These are phyloP conservation scores for Ochlodes sylvanus DNA, from an alignment of 2,888 invertebrate genomes.

Conservation along the genomic window DNA sequence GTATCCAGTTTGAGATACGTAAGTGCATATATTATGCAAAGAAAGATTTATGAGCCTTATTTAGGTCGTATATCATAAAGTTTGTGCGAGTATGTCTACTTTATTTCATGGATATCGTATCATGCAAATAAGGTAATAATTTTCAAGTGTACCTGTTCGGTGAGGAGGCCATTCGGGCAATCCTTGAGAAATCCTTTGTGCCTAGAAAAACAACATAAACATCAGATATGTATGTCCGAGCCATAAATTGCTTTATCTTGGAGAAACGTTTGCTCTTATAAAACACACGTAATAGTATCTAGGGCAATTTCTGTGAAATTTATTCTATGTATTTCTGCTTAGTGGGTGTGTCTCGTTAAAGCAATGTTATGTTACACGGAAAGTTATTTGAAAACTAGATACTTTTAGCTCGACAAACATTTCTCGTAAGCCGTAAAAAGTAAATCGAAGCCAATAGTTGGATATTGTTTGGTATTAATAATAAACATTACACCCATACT, in stretches of 20 bases:
- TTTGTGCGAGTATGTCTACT: not conserved
- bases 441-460: too few relatives aligned
- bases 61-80: not conserved
- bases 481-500: too few relatives aligned
- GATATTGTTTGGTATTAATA: too few relatives aligned
- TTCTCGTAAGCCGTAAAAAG: too few relatives aligned
- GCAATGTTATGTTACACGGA: not conserved
- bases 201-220: constrained; percentile 83
- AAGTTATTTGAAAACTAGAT: constrained; percentile 3
- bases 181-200: constrained; percentile 99
- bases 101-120: not conserved
- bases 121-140: constrained; percentile 10
- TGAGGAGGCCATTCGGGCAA: constrained; percentile 97
- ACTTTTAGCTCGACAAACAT: too few relatives aligned
- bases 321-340: constrained; percentile 6
- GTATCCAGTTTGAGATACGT: too few relatives aligned
- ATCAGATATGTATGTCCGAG: not conserved
- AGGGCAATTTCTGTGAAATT: not conserved
- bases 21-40: too few relatives aligned
- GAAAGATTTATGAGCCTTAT: not conserved
- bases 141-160: constrained; percentile 90
- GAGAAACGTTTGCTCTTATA: constrained; percentile 7
- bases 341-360: not conserved
- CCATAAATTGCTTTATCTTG: constrained; percentile 4
- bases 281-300: constrained; percentile 8